These are phyloP conservation scores for Teleiodes luculella DNA, from an alignment of 2,888 invertebrate genomes.

Conservation along the genomic window DNA sequence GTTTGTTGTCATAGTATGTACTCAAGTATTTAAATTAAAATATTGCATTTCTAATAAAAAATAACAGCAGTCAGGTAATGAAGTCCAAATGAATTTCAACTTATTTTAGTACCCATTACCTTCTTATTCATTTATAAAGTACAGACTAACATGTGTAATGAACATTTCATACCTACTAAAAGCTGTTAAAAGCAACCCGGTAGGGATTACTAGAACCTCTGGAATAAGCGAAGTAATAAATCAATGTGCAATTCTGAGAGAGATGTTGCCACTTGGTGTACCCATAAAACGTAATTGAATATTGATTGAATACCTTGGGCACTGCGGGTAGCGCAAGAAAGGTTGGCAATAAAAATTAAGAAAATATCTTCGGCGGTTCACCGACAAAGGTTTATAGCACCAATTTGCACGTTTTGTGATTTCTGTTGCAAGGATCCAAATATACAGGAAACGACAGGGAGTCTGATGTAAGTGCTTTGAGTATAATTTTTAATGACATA, in stretches of 20 bases:
- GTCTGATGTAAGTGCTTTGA: too few relatives aligned
- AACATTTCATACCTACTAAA: not conserved
- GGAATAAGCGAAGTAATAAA: slow-evolving; percentile 59
- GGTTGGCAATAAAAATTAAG: slow-evolving; percentile 48
- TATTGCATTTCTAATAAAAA: too few relatives aligned
- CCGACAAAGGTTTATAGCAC: slow-evolving; percentile 26
- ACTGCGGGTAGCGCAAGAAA: slow-evolving; percentile 36
- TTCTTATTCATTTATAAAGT: too few relatives aligned
- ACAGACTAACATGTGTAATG: too few relatives aligned
- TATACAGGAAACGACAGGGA: not conserved
- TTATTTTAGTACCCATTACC: too few relatives aligned
- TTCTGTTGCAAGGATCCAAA: slow-evolving; percentile 13
- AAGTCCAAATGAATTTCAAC: too few relatives aligned
- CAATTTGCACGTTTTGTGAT: slow-evolving; percentile 32
- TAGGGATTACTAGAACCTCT: slow-evolving; percentile 42
- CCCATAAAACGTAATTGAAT: slow-evolving; percentile 70
- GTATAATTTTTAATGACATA: too few relatives aligned
- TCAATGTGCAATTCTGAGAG: slow-evolving; percentile 53
- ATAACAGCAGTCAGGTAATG: too few relatives aligned
- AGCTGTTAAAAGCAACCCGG: slow-evolving; percentile 24
- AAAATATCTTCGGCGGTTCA: slow-evolving; percentile 25
- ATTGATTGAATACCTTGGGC: slow-evolving; percentile 42
- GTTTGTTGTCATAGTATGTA: too few relatives aligned
- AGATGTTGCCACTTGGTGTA: slow-evolving; percentile 54
- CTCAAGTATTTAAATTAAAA: too few relatives aligned